Evolutionary conservation across 2,113 vertebrate genomes (phyloP).

Genomic region (Mungos mungo): DNA sequence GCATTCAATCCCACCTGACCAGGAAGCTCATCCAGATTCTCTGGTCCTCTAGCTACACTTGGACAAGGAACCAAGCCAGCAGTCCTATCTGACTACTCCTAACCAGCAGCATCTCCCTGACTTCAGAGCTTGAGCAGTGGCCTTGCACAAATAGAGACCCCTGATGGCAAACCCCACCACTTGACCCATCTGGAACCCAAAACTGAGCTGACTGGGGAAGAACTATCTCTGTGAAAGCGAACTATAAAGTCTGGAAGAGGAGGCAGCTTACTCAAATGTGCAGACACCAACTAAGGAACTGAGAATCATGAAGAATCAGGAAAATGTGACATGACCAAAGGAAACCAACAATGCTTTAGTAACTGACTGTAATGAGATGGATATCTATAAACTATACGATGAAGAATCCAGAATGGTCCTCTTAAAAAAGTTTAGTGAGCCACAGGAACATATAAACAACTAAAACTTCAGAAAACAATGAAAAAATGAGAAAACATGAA

Average conservation of each 20-base stretch:
- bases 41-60: not conserved
- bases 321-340: not conserved
- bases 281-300: not conserved
- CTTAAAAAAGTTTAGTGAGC: not conserved
- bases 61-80: not conserved
- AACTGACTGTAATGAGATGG: not conserved
- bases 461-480: not conserved
- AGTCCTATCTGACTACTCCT: not conserved
- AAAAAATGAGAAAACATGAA: not conserved
- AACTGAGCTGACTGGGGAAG: not conserved
- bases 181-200: not conserved
- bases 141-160: not conserved
- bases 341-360: not conserved
- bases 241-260: not conserved
- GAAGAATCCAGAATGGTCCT: not conserved
- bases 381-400: not conserved
- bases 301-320: not conserved
- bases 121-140: not conserved
- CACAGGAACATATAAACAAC: not conserved
- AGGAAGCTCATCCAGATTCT: not conserved
- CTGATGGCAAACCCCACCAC: not conserved
- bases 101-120: not conserved
- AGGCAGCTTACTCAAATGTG: not conserved
- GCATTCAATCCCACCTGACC: not conserved
- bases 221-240: not conserved